Percentiles rank a stretch among this genome's conserved stretches.
Conservation (phyloP, 1,140 invertebrate genomes). For the Drosophila auraria region DNA sequence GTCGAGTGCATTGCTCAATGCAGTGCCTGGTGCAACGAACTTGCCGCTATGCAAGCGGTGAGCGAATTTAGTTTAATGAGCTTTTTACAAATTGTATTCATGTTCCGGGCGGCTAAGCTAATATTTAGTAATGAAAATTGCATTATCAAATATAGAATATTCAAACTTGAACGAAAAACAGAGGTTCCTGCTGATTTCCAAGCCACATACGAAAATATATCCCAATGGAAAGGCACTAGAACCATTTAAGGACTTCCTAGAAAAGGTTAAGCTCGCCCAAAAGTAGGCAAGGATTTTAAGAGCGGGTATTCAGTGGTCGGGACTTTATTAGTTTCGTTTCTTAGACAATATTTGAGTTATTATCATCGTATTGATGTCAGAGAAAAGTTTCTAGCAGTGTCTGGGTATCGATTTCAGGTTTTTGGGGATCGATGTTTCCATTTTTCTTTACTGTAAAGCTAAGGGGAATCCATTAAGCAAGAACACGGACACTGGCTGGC, state of each 20-base stretch:
- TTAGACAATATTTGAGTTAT: background rate
- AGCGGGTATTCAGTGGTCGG: background rate
- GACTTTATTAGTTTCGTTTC: background rate
- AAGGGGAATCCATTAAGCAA: constrained; percentile 56
- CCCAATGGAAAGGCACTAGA: background rate
- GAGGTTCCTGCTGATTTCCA: too few species aligned
- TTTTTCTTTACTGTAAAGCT: constrained; percentile 31
- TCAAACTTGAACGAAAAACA: too few species aligned
- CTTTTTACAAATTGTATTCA: background rate
- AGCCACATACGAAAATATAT: too few species aligned
- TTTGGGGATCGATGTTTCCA: constrained; percentile 12
- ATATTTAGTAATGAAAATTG: too few species aligned
- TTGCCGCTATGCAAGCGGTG: constrained; percentile 47
- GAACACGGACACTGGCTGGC: constrained; percentile 22
- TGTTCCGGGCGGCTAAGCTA: background rate
- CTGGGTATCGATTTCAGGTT: constrained; percentile 26
- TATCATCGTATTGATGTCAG: background rate
- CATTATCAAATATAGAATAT: too few species aligned
- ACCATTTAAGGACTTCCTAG: background rate
- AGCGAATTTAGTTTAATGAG: constrained; percentile 21
- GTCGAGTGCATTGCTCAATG: constrained; percentile 33
- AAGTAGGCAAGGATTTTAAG: background rate
- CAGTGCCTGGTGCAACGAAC: constrained; percentile 67
- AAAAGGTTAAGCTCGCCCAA: background rate
- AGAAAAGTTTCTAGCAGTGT: background rate